Evolutionary conservation across 2,113 vertebrate genomes (phyloP).

Genomic region (Dunckerocampus dactyliophorus): DNA sequence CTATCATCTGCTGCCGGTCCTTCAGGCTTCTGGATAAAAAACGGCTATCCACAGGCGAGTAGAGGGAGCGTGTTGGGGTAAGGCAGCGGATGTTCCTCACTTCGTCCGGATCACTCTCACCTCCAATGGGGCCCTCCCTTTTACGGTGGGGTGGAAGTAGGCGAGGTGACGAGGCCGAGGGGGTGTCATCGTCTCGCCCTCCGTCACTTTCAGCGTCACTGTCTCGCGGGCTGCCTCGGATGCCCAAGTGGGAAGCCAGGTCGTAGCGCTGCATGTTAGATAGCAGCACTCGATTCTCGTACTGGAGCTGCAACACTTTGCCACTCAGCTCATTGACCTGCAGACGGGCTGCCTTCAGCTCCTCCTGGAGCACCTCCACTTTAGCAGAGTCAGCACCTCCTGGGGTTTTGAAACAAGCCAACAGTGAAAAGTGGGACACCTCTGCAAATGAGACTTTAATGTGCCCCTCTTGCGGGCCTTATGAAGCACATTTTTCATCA

Average conservation of each 20-base stretch:
- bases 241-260: conserved; percentile 92
- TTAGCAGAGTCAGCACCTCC: conserved; percentile 78
- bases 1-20: conserved; percentile 95
- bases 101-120: conserved; percentile 95
- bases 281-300: conserved; percentile 95
- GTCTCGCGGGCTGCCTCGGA: conserved; percentile 89
- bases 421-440: conserved; percentile 34
- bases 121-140: conserved; percentile 91
- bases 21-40: conserved; percentile 88
- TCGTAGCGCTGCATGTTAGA: conserved; percentile 99
- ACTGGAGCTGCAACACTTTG: conserved; percentile 98
- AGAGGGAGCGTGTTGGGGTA: conserved; percentile 89
- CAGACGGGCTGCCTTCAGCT: conserved; percentile 90
- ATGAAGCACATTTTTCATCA: conserved; percentile 10
- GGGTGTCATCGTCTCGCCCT: conserved; percentile 84
- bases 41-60: conserved; percentile 80
- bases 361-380: conserved; percentile 88
- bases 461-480: conserved; percentile 3
- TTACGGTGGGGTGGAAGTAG: conserved; percentile 92
- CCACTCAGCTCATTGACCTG: conserved; percentile 97
- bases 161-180: conserved; percentile 57
- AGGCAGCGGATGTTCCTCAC: conserved; percentile 94
- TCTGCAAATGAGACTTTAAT: conserved; percentile 27
- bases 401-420: conserved; percentile 25
- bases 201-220: conserved; percentile 93